A percentile compares a stretch with the other conserved stretches of the same genome.
Evolutionary conservation across 1,140 invertebrate genomes (phyloP).

Genomic region (Colletes gigas): DNA sequence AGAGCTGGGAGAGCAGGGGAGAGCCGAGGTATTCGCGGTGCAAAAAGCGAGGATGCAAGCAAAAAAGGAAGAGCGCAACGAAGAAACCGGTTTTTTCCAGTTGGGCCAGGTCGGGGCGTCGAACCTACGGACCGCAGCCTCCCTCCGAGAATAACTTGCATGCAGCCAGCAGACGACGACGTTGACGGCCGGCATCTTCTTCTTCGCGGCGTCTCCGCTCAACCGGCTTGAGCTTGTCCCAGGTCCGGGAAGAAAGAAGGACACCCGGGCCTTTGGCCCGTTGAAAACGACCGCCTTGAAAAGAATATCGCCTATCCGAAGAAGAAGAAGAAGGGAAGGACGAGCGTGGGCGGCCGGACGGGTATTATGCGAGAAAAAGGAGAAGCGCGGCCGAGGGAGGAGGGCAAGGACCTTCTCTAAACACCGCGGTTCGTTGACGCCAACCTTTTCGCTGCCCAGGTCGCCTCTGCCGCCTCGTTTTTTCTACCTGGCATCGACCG

Average conservation of each 20-base stretch:
- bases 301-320: slow-evolving; percentile 54
- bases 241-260: slow-evolving; percentile 76
- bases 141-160: slow-evolving; percentile 82
- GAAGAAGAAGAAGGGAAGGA: background rate
- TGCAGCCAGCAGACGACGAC: slow-evolving; percentile 57
- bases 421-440: slow-evolving; percentile 45
- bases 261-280: slow-evolving; percentile 53
- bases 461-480: background rate
- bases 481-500: background rate
- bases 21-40: slow-evolving; percentile 65
- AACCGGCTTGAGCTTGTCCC: slow-evolving; percentile 73
- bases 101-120: slow-evolving; percentile 82
- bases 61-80: slow-evolving; percentile 77
- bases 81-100: slow-evolving; percentile 82
- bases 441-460: background rate
- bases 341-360: slow-evolving; percentile 22
- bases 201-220: slow-evolving; percentile 48
- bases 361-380: slow-evolving; percentile 6
- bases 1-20: slow-evolving; percentile 58
- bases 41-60: slow-evolving; percentile 76
- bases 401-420: slow-evolving; percentile 59
- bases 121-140: slow-evolving; percentile 80
- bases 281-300: slow-evolving; percentile 36
- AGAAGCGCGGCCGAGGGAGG: slow-evolving; percentile 7
- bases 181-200: slow-evolving; percentile 40